These are phyloP conservation scores for Agriopis aurantiaria DNA, from an alignment of 2,888 invertebrate species.

Conservation along the genomic window DNA sequence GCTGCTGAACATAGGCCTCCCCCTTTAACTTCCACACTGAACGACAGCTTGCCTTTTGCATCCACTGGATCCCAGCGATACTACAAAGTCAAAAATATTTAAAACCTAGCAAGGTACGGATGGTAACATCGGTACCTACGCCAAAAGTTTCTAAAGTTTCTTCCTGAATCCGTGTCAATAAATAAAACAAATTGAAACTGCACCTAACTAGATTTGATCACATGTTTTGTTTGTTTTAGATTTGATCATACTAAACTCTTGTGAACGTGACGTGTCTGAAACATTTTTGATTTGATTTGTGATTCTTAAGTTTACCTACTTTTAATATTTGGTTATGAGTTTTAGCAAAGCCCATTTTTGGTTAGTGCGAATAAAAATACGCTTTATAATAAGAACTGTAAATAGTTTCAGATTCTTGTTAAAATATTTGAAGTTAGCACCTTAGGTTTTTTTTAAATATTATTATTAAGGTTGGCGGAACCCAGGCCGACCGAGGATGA, in stretches of 20 bases:
- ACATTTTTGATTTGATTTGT: conserved; percentile 13
- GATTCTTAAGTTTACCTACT: neutral
- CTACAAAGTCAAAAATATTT: too few species aligned
- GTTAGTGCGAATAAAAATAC: neutral
- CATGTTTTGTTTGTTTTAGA: too few species aligned
- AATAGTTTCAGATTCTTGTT: neutral
- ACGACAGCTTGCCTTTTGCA: too few species aligned
- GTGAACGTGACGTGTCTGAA: conserved; percentile 6
- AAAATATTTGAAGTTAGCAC: neutral
- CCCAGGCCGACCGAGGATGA: too few species aligned
- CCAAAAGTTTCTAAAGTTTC: neutral
- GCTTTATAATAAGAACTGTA: neutral
- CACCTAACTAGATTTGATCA: neutral
- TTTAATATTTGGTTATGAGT: conserved; percentile 1
- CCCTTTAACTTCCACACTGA: too few species aligned
- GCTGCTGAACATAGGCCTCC: too few species aligned
- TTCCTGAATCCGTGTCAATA: neutral
- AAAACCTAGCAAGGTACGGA: too few species aligned
- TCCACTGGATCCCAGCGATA: too few species aligned
- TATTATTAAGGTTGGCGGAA: too few species aligned
- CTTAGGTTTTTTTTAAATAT: neutral
- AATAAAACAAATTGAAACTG: neutral
- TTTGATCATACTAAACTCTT: neutral
- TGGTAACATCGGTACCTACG: neutral
- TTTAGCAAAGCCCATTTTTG: neutral